Conservation (phyloP, 2,888 invertebrate genomes). For the Dolichomitus sp. region DNA sequence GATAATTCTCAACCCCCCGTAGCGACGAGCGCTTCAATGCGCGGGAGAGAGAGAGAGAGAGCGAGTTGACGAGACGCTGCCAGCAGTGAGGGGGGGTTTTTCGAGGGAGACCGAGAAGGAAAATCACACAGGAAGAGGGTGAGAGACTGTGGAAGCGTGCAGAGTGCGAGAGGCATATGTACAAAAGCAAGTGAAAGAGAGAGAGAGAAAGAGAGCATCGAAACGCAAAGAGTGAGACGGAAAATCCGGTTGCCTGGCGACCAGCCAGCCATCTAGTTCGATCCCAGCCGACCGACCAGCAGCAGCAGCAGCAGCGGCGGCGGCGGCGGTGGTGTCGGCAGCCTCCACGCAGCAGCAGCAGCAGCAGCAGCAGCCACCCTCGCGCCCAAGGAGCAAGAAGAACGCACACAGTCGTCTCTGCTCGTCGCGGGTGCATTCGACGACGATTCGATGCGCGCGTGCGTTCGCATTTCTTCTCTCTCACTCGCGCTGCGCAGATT, state of each 20-base stretch:
- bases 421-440: conserved; percentile 55
- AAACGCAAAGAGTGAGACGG: conserved; percentile 71
- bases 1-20: conserved; percentile 15
- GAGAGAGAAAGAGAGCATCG: conserved; percentile 55
- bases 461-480: conserved; percentile 5
- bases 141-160: background rate
- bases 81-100: conserved; percentile 16
- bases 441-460: conserved; percentile 28
- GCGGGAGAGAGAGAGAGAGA: conserved; percentile 42
- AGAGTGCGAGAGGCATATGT: conserved; percentile 23
- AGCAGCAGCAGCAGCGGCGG: conserved; percentile 73
- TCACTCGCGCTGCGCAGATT: conserved; percentile 3
- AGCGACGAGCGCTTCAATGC: conserved; percentile 7
- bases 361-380: conserved; percentile 66
- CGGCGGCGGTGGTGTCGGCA: conserved; percentile 61
- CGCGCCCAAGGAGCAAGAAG: conserved; percentile 56
- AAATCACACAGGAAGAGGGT: conserved; percentile 42
- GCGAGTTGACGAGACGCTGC: conserved; percentile 24
- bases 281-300: conserved; percentile 83
- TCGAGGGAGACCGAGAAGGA: conserved; percentile 36
- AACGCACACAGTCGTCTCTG: conserved; percentile 32
- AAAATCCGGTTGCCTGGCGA: conserved; percentile 84
- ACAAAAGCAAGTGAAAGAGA: conserved; percentile 23
- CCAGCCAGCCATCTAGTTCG: conserved; percentile 85
- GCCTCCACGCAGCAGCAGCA: conserved; percentile 64